These are phyloP conservation scores for Crossaster papposus DNA, from an alignment of 53 echinoderm and acorn worm species.

Conservation along the genomic window DNA sequence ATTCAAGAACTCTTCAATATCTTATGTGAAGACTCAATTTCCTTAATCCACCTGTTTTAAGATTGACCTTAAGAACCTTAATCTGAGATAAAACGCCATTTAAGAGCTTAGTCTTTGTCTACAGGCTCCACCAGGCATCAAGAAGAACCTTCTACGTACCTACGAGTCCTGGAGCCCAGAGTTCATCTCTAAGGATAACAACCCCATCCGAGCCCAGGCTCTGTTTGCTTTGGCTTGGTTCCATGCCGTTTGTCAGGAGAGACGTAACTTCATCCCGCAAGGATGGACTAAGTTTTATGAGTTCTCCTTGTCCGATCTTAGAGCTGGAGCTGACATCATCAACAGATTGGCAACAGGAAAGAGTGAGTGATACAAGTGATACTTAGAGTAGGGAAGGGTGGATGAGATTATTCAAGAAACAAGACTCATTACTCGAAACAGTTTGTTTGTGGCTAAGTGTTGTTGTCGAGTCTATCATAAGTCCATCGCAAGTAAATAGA, in stretches of 20 bases:
- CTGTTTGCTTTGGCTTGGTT: slow-evolving; percentile 99
- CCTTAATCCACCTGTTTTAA: neutral
- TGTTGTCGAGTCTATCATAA: too few species aligned
- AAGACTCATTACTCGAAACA: neutral
- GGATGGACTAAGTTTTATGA: slow-evolving; percentile 99
- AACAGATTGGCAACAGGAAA: slow-evolving; percentile 78
- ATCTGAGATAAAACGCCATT: neutral
- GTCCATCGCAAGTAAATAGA: too few species aligned
- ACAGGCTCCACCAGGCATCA: slow-evolving; percentile 97
- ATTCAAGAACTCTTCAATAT: neutral
- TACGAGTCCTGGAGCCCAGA: slow-evolving; percentile 97
- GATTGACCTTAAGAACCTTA: neutral
- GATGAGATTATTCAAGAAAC: neutral
- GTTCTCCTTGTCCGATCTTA: slow-evolving; percentile 91
- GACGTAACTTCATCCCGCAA: slow-evolving; percentile 98
- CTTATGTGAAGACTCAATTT: neutral
- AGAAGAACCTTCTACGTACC: slow-evolving; percentile 95
- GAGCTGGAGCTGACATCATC: slow-evolving; percentile 97
- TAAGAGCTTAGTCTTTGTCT: neutral
- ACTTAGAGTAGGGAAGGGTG: neutral
- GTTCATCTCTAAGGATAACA: slow-evolving; percentile 89
- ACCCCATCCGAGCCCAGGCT: slow-evolving; percentile 87
- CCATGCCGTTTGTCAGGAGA: slow-evolving; percentile 95
- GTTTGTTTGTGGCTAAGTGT: neutral
- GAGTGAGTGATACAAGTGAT: slow-evolving; percentile 59